These are phyloP conservation scores for Alviniconcha marisindica DNA, from an alignment of 1,140 invertebrate species.

Conservation along the genomic window DNA sequence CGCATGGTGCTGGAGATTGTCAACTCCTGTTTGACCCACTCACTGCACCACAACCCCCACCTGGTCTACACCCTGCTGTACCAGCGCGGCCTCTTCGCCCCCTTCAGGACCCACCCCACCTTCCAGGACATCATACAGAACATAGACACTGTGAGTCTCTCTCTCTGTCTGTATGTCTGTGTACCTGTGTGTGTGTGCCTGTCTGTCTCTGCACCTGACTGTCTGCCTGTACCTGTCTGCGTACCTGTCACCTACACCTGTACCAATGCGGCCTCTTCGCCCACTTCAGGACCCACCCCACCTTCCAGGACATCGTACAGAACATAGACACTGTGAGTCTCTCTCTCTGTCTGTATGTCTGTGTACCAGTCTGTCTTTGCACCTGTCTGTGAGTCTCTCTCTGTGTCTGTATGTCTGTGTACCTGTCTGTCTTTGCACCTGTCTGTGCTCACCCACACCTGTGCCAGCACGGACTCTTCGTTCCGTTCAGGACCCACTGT, in stretches of 20 bases:
- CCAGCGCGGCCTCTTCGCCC: conserved; percentile 92
- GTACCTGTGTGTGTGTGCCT: too few species aligned
- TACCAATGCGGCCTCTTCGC: conserved; percentile 96
- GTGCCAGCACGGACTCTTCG: conserved; percentile 95
- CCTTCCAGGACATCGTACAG: conserved; percentile 96
- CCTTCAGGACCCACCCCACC: conserved; percentile 89
- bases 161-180: neutral
- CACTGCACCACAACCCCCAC: conserved; percentile 94
- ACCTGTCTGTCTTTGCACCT: neutral
- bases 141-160: conserved; percentile 88
- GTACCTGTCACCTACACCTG: conserved; percentile 85
- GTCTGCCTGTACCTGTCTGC: too few species aligned
- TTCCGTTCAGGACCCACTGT: conserved; percentile 89
- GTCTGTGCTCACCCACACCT: conserved; percentile 88
- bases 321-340: conserved; percentile 98
- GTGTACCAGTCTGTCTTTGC: neutral
- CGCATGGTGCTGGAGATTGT: conserved; percentile 94
- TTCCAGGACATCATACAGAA: conserved; percentile 98
- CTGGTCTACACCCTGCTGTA: conserved; percentile 97
- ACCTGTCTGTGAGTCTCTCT: neutral
- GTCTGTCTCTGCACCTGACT: too few species aligned
- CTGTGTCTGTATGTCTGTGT: neutral
- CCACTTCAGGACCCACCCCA: conserved; percentile 88
- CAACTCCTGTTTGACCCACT: conserved; percentile 93
- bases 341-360: conserved; percentile 52